Conservation (phyloP, 2,797 vertebrate species). For the Chelon labrosus region DNA sequence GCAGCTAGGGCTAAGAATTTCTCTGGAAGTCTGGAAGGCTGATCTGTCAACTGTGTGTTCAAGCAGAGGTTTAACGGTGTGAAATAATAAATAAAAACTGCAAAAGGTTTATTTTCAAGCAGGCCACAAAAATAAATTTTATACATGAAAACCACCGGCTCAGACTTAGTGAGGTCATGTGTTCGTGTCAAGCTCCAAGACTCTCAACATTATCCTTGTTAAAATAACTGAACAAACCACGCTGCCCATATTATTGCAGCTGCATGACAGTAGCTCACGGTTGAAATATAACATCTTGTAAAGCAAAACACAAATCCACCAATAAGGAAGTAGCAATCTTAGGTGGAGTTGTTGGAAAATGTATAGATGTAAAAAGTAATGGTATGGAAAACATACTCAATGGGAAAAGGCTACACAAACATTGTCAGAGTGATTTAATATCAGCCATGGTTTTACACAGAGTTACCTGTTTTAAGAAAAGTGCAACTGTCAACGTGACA, state of each 20-base stretch:
- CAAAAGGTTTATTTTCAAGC: conserved; percentile 15
- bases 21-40: conserved; percentile 7
- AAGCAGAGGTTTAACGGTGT: conserved; percentile 23
- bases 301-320: conserved; percentile 5
- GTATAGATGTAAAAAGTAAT: conserved; percentile 16
- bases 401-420: conserved; percentile 27
- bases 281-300: conserved; percentile 11
- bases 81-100: conserved; percentile 26
- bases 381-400: not conserved
- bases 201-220: conserved; percentile 10
- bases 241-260: conserved; percentile 4
- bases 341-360: not conserved
- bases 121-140: conserved; percentile 16
- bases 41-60: conserved; percentile 25
- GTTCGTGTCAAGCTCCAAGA: not conserved
- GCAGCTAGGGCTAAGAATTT: conserved; percentile 21
- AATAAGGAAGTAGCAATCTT: not conserved
- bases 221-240: conserved; percentile 1
- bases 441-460: not conserved
- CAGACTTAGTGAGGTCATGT: conserved; percentile 9
- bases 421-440: not conserved
- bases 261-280: not conserved
- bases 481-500: no score
- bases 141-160: not conserved
- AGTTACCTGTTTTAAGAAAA: not conserved